Conservation (phyloP, 2,113 vertebrate genomes). For the Anoplopoma fimbria region DNA sequence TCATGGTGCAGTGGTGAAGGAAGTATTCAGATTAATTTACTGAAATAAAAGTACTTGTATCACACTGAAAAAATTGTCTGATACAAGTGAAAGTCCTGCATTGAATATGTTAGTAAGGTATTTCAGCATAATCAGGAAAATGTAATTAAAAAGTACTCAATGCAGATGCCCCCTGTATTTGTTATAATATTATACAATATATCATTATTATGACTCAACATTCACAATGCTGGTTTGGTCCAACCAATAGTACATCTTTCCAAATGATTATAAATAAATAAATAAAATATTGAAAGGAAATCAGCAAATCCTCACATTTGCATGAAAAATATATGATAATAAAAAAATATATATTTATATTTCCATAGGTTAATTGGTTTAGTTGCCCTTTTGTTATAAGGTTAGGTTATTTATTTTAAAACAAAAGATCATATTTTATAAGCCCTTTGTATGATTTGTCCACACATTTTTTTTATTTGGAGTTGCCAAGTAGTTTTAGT, state of each 20-base stretch:
- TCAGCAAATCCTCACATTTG: too few relatives aligned
- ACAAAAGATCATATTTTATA: neutral
- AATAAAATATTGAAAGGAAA: too few relatives aligned
- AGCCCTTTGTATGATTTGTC: neutral
- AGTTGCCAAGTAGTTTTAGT: neutral
- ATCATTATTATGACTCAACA: neutral
- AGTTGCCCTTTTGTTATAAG: neutral
- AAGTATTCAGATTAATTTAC: neutral
- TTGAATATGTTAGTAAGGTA: neutral
- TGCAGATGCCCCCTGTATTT: neutral
- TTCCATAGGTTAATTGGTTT: neutral
- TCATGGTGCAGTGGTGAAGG: neutral
- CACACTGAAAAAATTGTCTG: neutral
- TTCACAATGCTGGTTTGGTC: neutral
- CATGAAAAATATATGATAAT: too few relatives aligned
- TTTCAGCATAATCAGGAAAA: neutral
- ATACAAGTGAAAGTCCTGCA: neutral
- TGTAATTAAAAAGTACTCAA: neutral
- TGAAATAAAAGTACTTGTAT: neutral
- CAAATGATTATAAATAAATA: too few relatives aligned
- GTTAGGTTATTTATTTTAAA: neutral
- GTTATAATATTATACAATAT: neutral
- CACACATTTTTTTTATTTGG: neutral
- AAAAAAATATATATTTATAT: neutral
- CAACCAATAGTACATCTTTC: too few relatives aligned